A percentile compares a stretch with the other conserved stretches of the same genome.
Conservation (phyloP, 2,888 invertebrate species). For the Azorinus chamasolen region DNA sequence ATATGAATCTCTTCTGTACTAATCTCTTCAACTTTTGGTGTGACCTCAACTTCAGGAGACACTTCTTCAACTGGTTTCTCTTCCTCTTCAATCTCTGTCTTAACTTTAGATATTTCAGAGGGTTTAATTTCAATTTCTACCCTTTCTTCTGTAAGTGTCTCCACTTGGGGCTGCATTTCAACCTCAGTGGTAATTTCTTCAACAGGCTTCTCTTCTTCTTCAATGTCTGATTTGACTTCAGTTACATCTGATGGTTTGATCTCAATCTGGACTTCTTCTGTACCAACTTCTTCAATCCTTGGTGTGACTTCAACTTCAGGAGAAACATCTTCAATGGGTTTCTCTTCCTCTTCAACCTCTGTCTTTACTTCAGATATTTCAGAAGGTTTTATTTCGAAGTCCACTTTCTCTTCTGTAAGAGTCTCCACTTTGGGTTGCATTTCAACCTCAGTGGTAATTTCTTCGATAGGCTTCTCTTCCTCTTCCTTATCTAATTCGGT, state of each 20-base stretch:
- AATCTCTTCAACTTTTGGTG: constrained; percentile 23
- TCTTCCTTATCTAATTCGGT: constrained; percentile 15
- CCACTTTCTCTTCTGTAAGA: constrained; percentile 18
- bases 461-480: constrained; percentile 10
- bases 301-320: constrained; percentile 26
- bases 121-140: constrained; percentile 18
- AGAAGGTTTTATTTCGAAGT: constrained; percentile 18
- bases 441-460: constrained; percentile 13
- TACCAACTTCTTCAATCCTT: constrained; percentile 15
- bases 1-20: constrained; percentile 29
- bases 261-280: constrained; percentile 34
- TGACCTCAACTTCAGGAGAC: constrained; percentile 6
- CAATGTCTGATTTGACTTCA: constrained; percentile 12
- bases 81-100: constrained; percentile 1
- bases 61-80: constrained; percentile 28
- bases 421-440: constrained; percentile 12
- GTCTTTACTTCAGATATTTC: constrained; percentile 21
- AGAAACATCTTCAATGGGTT: constrained; percentile 8
- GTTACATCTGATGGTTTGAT: constrained; percentile 31
- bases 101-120: constrained; percentile 15
- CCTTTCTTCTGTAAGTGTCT: constrained; percentile 32
- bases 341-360: constrained; percentile 29
- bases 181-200: constrained; percentile 12
- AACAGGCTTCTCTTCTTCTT: constrained; percentile 12
- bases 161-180: constrained; percentile 1